Evolutionary conservation across 2,113 vertebrate species (phyloP).

Genomic region (Isurus oxyrinchus): DNA sequence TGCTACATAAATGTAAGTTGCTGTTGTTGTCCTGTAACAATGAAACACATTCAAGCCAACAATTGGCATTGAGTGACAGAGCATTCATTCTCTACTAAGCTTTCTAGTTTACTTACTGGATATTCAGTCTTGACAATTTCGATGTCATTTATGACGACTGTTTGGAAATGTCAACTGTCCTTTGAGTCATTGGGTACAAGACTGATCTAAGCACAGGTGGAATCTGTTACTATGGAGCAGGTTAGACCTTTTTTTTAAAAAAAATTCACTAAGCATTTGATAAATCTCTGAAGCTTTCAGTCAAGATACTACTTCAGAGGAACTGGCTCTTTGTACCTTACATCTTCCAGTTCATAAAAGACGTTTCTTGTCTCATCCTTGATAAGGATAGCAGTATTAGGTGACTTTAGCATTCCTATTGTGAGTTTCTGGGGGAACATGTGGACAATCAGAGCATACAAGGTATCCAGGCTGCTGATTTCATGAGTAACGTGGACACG

Average conservation of each 20-base stretch:
- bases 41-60: neutral
- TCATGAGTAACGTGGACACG: slow-evolving; percentile 97
- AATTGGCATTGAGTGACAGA: neutral
- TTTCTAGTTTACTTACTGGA: neutral
- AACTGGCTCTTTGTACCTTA: slow-evolving; percentile 54
- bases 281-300: neutral
- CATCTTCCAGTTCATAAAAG: slow-evolving; percentile 96
- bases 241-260: neutral
- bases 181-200: neutral
- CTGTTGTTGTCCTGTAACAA: neutral
- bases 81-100: neutral
- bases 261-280: neutral
- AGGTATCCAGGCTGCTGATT: slow-evolving; percentile 94
- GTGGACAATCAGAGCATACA: slow-evolving; percentile 94
- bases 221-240: neutral
- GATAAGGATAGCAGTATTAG: slow-evolving; percentile 96
- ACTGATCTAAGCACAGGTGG: neutral
- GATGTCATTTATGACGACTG: neutral
- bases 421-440: slow-evolving; percentile 99
- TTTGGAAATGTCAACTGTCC: neutral
- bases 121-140: neutral
- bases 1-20: neutral
- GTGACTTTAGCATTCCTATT: slow-evolving; percentile 93
- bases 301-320: neutral
- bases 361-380: slow-evolving; percentile 94